Conservation (phyloP, 2,888 invertebrate genomes). For the Bursaphelenchus okinawaensis region DNA sequence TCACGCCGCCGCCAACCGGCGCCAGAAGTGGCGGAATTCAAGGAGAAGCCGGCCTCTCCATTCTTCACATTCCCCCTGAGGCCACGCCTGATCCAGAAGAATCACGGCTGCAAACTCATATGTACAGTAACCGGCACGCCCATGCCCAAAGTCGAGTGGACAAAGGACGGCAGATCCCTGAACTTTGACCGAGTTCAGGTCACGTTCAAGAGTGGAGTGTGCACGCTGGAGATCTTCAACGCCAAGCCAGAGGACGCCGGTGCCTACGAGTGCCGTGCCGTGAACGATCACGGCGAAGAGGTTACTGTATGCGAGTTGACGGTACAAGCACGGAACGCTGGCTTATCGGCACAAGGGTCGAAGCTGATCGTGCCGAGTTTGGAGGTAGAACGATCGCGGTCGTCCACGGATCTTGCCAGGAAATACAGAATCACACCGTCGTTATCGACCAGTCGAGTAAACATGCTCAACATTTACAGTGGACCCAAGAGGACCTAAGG, state of each 20-base stretch:
- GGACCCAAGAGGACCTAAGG: neutral
- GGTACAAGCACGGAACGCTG: slow-evolving; percentile 73
- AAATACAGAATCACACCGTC: neutral
- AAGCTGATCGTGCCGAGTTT: neutral
- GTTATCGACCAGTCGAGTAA: neutral
- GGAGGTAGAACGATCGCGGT: neutral
- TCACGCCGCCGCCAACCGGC: slow-evolving; percentile 14
- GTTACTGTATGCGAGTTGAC: slow-evolving; percentile 91
- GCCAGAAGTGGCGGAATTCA: slow-evolving; percentile 74
- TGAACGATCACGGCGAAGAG: slow-evolving; percentile 85
- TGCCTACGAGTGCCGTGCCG: slow-evolving; percentile 86
- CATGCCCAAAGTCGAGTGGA: slow-evolving; percentile 72
- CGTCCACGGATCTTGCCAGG: neutral
- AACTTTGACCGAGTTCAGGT: slow-evolving; percentile 67
- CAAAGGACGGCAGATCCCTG: slow-evolving; percentile 84
- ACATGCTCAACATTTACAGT: neutral
- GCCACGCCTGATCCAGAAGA: slow-evolving; percentile 92
- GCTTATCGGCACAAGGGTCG: slow-evolving; percentile 26
- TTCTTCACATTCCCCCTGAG: slow-evolving; percentile 95
- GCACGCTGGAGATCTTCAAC: slow-evolving; percentile 90
- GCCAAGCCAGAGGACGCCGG: slow-evolving; percentile 91
- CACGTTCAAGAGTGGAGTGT: slow-evolving; percentile 80
- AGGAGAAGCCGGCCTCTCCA: slow-evolving; percentile 85
- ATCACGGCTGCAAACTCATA: slow-evolving; percentile 86
- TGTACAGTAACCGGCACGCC: slow-evolving; percentile 94